Evolutionary conservation across 2,888 invertebrate genomes (phyloP).

Genomic region (Stegophylla sp.): DNA sequence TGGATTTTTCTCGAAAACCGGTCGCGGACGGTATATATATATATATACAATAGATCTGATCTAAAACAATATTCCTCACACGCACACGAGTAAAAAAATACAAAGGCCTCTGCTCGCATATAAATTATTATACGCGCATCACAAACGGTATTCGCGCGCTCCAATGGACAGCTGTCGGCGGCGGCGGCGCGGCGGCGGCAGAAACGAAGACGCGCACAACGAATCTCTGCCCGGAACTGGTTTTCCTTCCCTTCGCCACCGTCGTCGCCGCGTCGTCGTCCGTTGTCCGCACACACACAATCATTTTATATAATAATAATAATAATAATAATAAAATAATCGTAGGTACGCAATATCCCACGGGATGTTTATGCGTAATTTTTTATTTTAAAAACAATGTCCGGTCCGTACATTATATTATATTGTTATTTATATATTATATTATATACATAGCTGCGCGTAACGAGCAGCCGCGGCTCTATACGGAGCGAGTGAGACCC

Average conservation of each 20-base stretch:
- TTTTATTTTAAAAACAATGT: slow-evolving; percentile 59
- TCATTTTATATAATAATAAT: neutral
- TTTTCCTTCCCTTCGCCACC: slow-evolving; percentile 10
- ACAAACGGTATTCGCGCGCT: slow-evolving; percentile 9
- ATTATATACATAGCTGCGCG: neutral
- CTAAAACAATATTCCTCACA: neutral
- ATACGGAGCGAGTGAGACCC: slow-evolving; percentile 17
- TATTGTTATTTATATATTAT: no score
- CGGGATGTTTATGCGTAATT: slow-evolving; percentile 30
- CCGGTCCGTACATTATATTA: slow-evolving; percentile 31
- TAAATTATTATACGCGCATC: neutral
- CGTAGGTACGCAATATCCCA: slow-evolving; percentile 41
- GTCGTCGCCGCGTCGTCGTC: no score
- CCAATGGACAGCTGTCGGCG: slow-evolving; percentile 36
- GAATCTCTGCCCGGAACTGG: slow-evolving; percentile 42
- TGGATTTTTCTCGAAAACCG: neutral
- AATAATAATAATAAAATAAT: no score
- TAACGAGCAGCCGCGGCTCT: neutral
- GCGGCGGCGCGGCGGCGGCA: neutral
- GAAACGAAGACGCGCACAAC: slow-evolving; percentile 25
- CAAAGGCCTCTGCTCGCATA: neutral
- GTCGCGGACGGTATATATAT: no score
- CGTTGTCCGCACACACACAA: neutral
- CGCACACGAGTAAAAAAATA: neutral
- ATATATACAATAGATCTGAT: slow-evolving; percentile 4